Conservation (phyloP, 2,888 invertebrate species). For the Griposia aprilina region DNA sequence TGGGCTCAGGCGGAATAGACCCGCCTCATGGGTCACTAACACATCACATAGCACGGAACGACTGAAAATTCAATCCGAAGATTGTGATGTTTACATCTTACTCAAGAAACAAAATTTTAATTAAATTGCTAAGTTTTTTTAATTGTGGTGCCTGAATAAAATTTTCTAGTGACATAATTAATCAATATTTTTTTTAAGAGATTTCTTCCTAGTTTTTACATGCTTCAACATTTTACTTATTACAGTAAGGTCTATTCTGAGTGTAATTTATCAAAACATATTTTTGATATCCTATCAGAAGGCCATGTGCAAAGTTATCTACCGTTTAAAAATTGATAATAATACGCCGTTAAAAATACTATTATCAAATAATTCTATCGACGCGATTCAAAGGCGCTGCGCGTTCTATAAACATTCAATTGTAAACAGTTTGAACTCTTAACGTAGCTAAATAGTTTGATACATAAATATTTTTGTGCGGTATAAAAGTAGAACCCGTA, state of each 20-base stretch:
- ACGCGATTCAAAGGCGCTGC: slow-evolving; percentile 57
- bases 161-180: neutral
- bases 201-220: neutral
- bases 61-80: slow-evolving; percentile 28
- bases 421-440: slow-evolving; percentile 63
- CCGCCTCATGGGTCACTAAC: slow-evolving; percentile 55
- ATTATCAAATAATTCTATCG: slow-evolving; percentile 63
- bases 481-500: slow-evolving; percentile 67
- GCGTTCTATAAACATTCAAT: slow-evolving; percentile 64
- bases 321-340: slow-evolving; percentile 32
- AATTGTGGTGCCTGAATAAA: neutral
- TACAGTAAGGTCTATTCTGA: neutral
- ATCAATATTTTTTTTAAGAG: neutral
- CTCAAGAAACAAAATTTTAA: neutral
- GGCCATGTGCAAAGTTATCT: slow-evolving; percentile 28
- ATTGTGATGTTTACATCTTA: neutral
- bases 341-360: slow-evolving; percentile 52
- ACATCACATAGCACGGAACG: slow-evolving; percentile 21
- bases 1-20: slow-evolving; percentile 59
- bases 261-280: slow-evolving; percentile 1
- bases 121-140: neutral
- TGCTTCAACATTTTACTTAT: neutral
- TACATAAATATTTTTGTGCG: slow-evolving; percentile 65
- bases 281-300: slow-evolving; percentile 2
- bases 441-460: slow-evolving; percentile 55